Conservation (phyloP, 2,888 invertebrate genomes). For the Hydrotaea diabolus region DNA sequence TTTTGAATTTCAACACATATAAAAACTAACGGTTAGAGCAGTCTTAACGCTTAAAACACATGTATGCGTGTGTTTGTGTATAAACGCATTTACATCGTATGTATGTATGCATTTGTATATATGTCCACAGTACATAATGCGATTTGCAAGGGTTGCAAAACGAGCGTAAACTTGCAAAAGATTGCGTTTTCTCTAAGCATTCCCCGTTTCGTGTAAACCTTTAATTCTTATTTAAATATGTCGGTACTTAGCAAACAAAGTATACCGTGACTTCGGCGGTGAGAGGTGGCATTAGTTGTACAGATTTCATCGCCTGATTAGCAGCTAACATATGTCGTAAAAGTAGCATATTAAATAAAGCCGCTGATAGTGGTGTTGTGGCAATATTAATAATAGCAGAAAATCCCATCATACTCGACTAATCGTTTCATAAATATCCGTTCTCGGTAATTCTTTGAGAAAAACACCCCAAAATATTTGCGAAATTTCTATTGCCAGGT, state of each 20-base stretch:
- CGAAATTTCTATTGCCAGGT: too few species aligned
- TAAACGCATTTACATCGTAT: too few species aligned
- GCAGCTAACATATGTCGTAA: neutral
- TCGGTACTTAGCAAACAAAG: neutral
- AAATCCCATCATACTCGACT: too few species aligned
- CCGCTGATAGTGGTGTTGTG: too few species aligned
- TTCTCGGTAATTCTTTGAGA: too few species aligned
- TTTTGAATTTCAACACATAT: conserved; percentile 33
- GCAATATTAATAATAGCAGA: too few species aligned
- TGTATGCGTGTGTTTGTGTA: too few species aligned
- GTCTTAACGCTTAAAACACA: conserved; percentile 25
- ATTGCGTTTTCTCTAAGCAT: neutral
- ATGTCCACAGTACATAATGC: too few species aligned
- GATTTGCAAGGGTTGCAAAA: neutral
- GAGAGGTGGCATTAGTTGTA: neutral
- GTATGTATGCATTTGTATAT: too few species aligned
- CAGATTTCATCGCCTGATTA: neutral
- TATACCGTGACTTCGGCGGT: too few species aligned
- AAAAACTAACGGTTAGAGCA: conserved; percentile 14
- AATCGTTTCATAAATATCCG: too few species aligned
- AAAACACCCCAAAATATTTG: too few species aligned
- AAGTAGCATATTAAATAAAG: neutral
- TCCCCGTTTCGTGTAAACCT: neutral
- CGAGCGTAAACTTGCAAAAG: neutral
- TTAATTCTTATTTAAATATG: neutral